Evolutionary conservation across 2,797 vertebrate species (phyloP).

Genomic region (Xerus rutilus): DNA sequence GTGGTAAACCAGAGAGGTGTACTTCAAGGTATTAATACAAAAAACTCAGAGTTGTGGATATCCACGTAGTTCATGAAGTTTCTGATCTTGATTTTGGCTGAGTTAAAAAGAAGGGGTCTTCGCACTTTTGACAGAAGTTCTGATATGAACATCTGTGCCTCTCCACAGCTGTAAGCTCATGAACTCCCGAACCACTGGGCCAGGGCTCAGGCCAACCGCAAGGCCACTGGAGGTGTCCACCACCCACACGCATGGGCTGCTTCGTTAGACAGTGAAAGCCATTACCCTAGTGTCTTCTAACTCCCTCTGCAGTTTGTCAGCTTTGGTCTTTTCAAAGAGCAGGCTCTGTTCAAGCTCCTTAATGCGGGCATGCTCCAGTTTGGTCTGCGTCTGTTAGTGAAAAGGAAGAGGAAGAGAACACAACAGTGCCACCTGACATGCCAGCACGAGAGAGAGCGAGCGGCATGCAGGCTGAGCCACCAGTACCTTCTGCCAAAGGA

Average conservation of each 20-base stretch:
- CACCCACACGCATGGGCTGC: constrained; percentile 82
- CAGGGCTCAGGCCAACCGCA: constrained; percentile 1
- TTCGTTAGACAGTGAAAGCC: constrained; percentile 92
- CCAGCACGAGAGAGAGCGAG: constrained; percentile 94
- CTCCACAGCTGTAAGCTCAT: fast-evolving
- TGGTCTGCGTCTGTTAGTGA: constrained; percentile 99
- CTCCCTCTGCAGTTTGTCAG: constrained; percentile 99
- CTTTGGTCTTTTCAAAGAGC: constrained; percentile 99
- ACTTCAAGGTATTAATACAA: neutral
- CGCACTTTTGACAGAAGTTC: neutral
- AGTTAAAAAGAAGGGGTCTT: neutral
- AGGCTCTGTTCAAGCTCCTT: constrained; percentile 99
- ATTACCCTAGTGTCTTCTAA: constrained; percentile 99
- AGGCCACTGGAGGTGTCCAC: constrained; percentile 59
- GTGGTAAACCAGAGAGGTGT: neutral
- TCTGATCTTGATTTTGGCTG: neutral
- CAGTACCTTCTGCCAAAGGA: constrained; percentile 88
- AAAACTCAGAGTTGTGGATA: neutral
- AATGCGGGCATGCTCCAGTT: constrained; percentile 99
- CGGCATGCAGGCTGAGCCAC: constrained; percentile 93
- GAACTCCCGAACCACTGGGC: constrained; percentile 65
- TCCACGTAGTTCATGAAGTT: neutral
- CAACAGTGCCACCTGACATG: constrained; percentile 99
- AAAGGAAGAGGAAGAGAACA: constrained; percentile 99
- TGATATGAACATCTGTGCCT: neutral